Evolutionary conservation across 2,888 invertebrate species (phyloP).

Genomic region (Bombylius discolor): DNA sequence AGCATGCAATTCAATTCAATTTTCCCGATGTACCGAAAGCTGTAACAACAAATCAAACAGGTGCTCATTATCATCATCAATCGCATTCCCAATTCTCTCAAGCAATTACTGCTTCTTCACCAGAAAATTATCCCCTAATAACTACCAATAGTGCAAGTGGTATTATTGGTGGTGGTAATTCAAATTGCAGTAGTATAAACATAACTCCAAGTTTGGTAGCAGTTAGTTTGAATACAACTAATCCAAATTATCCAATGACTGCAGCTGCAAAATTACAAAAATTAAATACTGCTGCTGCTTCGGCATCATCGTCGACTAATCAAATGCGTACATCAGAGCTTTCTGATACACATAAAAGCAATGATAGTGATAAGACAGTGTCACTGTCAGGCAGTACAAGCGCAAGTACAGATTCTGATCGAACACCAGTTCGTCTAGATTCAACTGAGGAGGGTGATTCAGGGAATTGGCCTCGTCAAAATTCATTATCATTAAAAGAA

Average conservation of each 20-base stretch:
- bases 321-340: constrained; percentile 26
- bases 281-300: constrained; percentile 5
- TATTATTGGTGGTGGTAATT: constrained; percentile 5
- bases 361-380: constrained; percentile 57
- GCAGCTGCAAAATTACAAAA: constrained; percentile 11
- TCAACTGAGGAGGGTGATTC: constrained; percentile 66
- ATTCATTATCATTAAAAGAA: constrained; percentile 79
- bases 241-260: neutral
- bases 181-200: constrained; percentile 16
- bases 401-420: constrained; percentile 72
- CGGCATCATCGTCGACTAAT: constrained; percentile 2
- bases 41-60: neutral
- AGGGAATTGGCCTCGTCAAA: constrained; percentile 61
- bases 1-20: constrained; percentile 34
- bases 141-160: neutral
- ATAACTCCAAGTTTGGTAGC: constrained; percentile 21
- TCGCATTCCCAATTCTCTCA: constrained; percentile 19
- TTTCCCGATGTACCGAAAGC: constrained; percentile 29
- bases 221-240: neutral
- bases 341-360: constrained; percentile 43
- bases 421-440: constrained; percentile 65
- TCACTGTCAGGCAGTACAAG: constrained; percentile 52
- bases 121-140: constrained; percentile 39
- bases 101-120: constrained; percentile 28
- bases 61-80: neutral